phyloP scores from a whole-genome alignment of 2,113 vertebrate species.

The Corythaixoides concolor region DNA sequence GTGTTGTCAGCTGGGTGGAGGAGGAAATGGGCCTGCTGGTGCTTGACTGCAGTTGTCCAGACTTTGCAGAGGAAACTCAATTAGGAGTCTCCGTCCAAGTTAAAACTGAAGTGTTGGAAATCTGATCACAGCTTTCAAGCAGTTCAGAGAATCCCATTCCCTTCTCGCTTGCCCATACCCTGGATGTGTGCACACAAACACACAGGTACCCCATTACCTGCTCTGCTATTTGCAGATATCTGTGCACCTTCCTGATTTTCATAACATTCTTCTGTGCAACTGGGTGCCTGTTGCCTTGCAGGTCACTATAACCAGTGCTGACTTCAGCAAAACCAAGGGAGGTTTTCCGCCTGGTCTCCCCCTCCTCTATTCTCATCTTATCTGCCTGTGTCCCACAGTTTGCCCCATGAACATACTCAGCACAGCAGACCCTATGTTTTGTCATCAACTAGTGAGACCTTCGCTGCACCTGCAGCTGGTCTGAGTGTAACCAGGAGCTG shows the following conservation, averaged over 20 bases:
- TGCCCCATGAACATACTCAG: background rate
- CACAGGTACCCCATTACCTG: background rate
- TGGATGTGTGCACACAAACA: background rate
- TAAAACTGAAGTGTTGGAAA: background rate
- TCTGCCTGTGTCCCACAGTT: background rate
- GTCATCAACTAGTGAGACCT: background rate
- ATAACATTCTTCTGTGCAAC: fast-evolving
- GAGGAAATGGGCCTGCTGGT: background rate
- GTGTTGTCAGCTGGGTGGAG: background rate
- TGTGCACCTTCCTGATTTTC: fast-evolving
- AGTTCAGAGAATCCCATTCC: background rate
- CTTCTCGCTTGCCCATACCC: background rate
- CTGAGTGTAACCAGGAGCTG: background rate
- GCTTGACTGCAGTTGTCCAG: background rate
- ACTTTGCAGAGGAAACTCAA: background rate
- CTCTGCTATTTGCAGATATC: background rate
- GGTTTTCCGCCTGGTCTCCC: background rate
- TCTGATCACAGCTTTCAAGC: background rate
- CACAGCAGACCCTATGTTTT: background rate
- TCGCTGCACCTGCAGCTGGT: background rate
- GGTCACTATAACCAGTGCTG: background rate
- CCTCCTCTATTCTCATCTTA: background rate
- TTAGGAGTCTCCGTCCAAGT: background rate
- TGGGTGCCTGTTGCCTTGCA: background rate
- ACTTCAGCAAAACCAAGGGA: background rate